Evolutionary conservation across 2,113 vertebrate genomes (phyloP).

Genomic region (Dasypus novemcinctus): DNA sequence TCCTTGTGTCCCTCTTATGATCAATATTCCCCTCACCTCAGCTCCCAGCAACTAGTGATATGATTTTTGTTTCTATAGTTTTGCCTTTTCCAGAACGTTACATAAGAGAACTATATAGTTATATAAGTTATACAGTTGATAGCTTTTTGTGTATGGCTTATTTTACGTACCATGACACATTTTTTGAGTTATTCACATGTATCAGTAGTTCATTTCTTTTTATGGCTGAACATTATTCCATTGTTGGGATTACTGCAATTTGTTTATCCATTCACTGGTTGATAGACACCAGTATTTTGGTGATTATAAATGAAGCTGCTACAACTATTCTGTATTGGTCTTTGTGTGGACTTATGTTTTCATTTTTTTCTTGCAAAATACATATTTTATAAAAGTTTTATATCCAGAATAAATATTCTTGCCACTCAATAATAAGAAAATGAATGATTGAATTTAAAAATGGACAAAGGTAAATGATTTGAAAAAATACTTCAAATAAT

Average conservation of each 20-base stretch:
- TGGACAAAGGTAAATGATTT: not conserved
- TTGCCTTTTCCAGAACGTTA: not conserved
- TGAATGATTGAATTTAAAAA: not conserved
- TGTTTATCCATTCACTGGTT: too few species aligned
- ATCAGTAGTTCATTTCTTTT: too few species aligned
- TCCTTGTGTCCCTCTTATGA: not conserved
- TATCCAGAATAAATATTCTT: constrained; percentile 17
- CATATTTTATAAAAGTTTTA: not conserved
- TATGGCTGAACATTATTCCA: too few species aligned
- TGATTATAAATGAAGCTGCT: constrained; percentile 20
- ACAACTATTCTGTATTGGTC: not conserved
- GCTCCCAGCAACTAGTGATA: not conserved
- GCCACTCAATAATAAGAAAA: not conserved
- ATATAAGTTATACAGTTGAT: not conserved
- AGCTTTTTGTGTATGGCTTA: not conserved
- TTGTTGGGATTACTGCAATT: too few species aligned
- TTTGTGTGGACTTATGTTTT: not conserved
- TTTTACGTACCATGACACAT: not conserved
- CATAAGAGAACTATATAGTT: not conserved
- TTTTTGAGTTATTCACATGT: not conserved
- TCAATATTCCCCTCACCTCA: not conserved
- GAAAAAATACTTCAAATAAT: not conserved
- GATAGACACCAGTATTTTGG: not conserved
- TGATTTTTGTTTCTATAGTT: constrained; percentile 14
- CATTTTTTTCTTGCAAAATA: constrained; percentile 31